Conservation (phyloP, 2,888 invertebrate species). For the Dendrolimus pini region DNA sequence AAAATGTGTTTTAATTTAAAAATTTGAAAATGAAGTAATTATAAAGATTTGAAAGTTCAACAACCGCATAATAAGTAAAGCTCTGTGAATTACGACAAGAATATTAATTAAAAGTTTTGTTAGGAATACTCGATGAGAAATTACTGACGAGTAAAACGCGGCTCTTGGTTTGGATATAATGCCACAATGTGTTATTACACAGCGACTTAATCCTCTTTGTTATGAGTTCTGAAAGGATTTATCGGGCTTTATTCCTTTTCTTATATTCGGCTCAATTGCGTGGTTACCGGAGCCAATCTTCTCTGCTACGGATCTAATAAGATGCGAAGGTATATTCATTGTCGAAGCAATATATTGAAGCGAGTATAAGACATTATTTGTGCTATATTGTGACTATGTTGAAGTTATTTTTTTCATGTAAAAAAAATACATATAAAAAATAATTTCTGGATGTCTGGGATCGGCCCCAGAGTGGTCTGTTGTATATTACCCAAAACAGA, state of each 20-base stretch:
- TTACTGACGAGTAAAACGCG: slow-evolving; percentile 36
- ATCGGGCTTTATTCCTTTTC: slow-evolving; percentile 38
- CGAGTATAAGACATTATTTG: no score
- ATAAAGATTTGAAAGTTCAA: slow-evolving; percentile 5
- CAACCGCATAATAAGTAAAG: slow-evolving; percentile 5
- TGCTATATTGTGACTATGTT: no score
- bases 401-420: no score
- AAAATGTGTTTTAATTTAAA: no score
- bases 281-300: slow-evolving; percentile 27
- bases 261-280: slow-evolving; percentile 32
- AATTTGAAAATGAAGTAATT: neutral
- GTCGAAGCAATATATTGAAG: neutral
- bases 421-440: no score
- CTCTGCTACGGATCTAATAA: neutral
- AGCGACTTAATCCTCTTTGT: slow-evolving; percentile 54
- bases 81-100: slow-evolving; percentile 20
- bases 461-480: no score
- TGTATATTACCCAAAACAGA: no score
- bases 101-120: slow-evolving; percentile 32
- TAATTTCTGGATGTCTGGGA: no score
- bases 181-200: slow-evolving; percentile 51
- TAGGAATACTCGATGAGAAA: slow-evolving; percentile 25
- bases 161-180: slow-evolving; percentile 29
- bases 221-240: slow-evolving; percentile 51
- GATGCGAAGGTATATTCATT: slow-evolving; percentile 1